Evolutionary conservation across 1,140 invertebrate genomes (phyloP).

Genomic region (Zaprionus camerounensis): DNA sequence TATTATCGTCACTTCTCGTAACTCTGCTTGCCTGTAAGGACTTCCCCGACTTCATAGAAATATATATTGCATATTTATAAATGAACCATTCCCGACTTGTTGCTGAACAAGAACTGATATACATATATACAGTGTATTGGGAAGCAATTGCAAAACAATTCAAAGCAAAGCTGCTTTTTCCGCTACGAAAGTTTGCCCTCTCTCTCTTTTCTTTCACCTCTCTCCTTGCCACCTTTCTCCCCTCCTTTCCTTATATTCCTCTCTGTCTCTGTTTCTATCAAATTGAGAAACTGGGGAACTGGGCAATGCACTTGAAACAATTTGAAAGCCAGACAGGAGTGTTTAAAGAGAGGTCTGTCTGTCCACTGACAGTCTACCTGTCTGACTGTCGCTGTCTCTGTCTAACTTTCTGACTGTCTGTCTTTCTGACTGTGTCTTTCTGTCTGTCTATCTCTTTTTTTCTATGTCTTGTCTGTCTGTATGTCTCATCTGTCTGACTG

Average conservation of each 20-base stretch:
- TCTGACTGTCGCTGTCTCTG: not conserved
- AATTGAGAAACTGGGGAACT: not conserved
- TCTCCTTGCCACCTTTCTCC: not conserved
- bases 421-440: not conserved
- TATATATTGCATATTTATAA: not conserved
- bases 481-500: not conserved
- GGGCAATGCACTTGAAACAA: slow-evolving; percentile 5
- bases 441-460: not conserved
- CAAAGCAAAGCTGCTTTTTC: not conserved
- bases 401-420: not conserved
- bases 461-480: not conserved
- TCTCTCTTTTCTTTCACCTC: not conserved
- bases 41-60: not conserved
- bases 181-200: not conserved
- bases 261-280: not conserved
- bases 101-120: not conserved
- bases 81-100: not conserved
- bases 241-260: not conserved
- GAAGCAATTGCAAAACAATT: too few species aligned
- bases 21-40: not conserved
- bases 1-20: too few species aligned
- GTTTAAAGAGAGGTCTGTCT: slow-evolving; percentile 1
- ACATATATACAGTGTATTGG: not conserved
- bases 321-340: slow-evolving; percentile 4
- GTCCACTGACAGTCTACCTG: not conserved